Percentiles rank a stretch among this genome's conserved stretches.
Conservation (phyloP, 2,797 vertebrate species). For the Amazona ochrocephala region DNA sequence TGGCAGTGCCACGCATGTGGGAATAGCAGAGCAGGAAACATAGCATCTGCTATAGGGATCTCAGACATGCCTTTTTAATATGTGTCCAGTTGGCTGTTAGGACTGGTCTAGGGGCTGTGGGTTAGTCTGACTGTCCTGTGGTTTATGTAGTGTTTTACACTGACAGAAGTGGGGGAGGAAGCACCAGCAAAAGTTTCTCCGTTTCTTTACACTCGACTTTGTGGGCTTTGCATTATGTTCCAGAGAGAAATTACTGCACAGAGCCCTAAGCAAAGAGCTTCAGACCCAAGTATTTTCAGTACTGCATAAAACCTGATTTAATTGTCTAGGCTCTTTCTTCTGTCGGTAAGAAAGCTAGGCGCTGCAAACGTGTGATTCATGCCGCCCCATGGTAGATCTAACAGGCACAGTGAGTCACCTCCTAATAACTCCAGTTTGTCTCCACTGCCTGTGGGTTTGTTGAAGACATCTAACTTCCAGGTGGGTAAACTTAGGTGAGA, state of each 20-base stretch:
- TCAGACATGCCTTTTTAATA: not conserved
- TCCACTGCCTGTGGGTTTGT: not conserved
- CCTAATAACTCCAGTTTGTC: not conserved
- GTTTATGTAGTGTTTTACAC: not conserved
- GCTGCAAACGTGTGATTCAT: not conserved
- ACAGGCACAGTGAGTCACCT: not conserved
- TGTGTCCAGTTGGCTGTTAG: fast-evolving
- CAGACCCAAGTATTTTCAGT: fast-evolving
- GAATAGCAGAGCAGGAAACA: not conserved
- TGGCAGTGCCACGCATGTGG: not conserved
- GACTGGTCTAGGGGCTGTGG: not conserved
- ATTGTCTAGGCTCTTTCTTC: not conserved
- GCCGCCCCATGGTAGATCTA: not conserved
- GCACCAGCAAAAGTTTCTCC: not conserved
- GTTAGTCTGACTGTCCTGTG: not conserved
- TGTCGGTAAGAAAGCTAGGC: not conserved
- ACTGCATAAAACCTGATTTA: not conserved
- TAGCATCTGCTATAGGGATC: not conserved
- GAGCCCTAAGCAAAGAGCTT: not conserved
- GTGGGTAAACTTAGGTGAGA: constrained; percentile 3
- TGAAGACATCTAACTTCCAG: not conserved
- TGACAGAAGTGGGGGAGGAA: not conserved
- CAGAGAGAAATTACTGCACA: not conserved
- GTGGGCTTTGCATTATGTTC: not conserved
- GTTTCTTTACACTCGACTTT: not conserved